Conservation (phyloP, 2,797 vertebrate genomes). For the Caiman crocodilus region DNA sequence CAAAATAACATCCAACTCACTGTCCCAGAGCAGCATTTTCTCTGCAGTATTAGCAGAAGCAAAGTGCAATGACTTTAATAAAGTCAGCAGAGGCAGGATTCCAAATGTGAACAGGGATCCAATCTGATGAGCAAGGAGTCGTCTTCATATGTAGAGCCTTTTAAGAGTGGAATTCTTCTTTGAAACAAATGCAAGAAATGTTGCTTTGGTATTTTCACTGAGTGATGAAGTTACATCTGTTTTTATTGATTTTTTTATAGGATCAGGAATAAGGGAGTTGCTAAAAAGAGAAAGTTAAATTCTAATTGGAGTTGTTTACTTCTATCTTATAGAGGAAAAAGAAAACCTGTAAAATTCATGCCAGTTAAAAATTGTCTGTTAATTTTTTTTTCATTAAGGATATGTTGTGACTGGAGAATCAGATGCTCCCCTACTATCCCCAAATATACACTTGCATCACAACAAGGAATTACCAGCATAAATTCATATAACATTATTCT, state of each 20-base stretch:
- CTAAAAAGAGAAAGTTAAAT: background rate
- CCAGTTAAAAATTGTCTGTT: background rate
- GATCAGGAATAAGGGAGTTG: fast-evolving
- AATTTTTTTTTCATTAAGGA: background rate
- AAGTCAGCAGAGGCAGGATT: background rate
- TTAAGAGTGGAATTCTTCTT: background rate
- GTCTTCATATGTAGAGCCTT: fast-evolving
- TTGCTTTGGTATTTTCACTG: background rate
- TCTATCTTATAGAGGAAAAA: background rate
- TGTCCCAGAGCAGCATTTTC: background rate
- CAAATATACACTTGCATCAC: background rate
- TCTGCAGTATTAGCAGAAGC: background rate
- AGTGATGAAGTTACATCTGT: background rate
- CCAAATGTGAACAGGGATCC: background rate
- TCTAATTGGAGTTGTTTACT: background rate
- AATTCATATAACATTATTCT: fast-evolving
- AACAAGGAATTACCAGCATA: no score
- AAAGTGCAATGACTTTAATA: background rate
- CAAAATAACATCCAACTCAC: background rate
- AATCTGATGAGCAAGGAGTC: background rate
- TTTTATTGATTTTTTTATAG: background rate
- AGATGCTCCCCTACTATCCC: background rate
- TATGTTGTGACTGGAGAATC: background rate
- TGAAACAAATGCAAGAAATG: background rate
- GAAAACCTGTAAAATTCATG: background rate